phyloP scores from a whole-genome alignment of 2,888 invertebrate species.

The Cataglyphis albicans region DNA sequence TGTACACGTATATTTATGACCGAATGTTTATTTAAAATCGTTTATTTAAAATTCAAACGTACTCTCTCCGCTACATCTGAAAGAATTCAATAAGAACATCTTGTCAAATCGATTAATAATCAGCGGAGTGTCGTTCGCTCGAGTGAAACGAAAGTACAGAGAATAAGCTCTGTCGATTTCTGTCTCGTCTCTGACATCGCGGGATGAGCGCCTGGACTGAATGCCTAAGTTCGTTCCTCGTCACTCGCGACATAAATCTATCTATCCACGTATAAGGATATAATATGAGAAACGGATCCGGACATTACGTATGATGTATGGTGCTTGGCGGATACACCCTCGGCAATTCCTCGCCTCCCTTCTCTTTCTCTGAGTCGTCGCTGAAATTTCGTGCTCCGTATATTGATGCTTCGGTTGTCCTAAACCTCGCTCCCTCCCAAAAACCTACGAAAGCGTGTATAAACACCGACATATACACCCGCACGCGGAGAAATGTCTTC shows the following conservation, averaged over 20 bases:
- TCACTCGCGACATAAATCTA: slow-evolving; percentile 72
- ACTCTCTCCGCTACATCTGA: background rate
- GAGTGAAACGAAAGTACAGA: slow-evolving; percentile 11
- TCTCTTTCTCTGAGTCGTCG: slow-evolving; percentile 49
- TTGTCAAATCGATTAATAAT: background rate
- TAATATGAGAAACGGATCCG: slow-evolving; percentile 84
- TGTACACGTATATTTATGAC: background rate
- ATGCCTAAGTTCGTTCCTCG: slow-evolving; percentile 61
- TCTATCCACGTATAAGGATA: slow-evolving; percentile 75
- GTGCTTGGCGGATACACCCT: slow-evolving; percentile 80
- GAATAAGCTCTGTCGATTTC: slow-evolving; percentile 53
- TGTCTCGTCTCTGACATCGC: slow-evolving; percentile 45
- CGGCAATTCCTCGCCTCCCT: slow-evolving; percentile 64
- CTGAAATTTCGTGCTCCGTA: slow-evolving; percentile 84
- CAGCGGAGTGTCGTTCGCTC: background rate
- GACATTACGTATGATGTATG: slow-evolving; percentile 85
- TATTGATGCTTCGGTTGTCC: slow-evolving; percentile 82
- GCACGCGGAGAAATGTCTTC: slow-evolving; percentile 59
- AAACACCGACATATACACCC: slow-evolving; percentile 55
- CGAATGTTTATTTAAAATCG: background rate
- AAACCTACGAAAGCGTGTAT: slow-evolving; percentile 50
- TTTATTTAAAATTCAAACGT: background rate
- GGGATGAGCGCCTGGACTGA: slow-evolving; percentile 49
- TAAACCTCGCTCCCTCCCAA: slow-evolving; percentile 67
- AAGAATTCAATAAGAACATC: background rate